Evolutionary conservation across 2,888 invertebrate species (phyloP).

Genomic region (Thera obeliscata): DNA sequence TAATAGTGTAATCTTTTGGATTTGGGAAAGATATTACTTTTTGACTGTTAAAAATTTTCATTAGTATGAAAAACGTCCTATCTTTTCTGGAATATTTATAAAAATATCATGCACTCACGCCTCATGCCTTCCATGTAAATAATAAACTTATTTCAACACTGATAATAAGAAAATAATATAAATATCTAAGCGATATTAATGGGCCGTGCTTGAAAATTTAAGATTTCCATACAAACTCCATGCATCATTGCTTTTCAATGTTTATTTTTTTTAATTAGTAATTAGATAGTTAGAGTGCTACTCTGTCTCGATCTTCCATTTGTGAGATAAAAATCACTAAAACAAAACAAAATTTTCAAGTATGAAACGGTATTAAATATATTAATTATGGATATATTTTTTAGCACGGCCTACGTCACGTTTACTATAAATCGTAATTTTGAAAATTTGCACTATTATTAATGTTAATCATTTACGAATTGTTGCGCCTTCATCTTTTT

Average conservation of each 20-base stretch:
- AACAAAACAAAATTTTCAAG: too few species aligned
- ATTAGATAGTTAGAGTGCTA: background rate
- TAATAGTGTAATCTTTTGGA: slow-evolving; percentile 34
- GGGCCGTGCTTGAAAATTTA: slow-evolving; percentile 1
- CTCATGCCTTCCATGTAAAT: slow-evolving; percentile 80
- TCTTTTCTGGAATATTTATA: slow-evolving; percentile 50
- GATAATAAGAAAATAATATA: slow-evolving; percentile 1
- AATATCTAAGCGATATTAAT: background rate
- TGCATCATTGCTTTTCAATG: background rate
- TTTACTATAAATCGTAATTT: slow-evolving; percentile 3
- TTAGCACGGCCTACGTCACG: slow-evolving; percentile 2
- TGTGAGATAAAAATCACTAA: too few species aligned
- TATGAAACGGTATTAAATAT: too few species aligned
- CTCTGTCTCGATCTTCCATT: too few species aligned
- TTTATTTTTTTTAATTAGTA: background rate
- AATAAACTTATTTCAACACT: slow-evolving; percentile 42
- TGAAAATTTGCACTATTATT: slow-evolving; percentile 25
- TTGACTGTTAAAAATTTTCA: slow-evolving; percentile 37
- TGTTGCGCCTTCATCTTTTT: slow-evolving; percentile 18
- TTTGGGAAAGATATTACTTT: slow-evolving; percentile 39
- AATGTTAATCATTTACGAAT: slow-evolving; percentile 21
- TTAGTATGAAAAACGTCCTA: slow-evolving; percentile 43
- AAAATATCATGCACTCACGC: slow-evolving; percentile 59
- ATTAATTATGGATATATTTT: background rate
- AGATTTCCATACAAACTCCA: background rate